A percentile compares a stretch with the other conserved stretches of the same genome.
These are phyloP conservation scores for Atta texana DNA, from an alignment of 1,140 invertebrate species.

Conservation along the genomic window DNA sequence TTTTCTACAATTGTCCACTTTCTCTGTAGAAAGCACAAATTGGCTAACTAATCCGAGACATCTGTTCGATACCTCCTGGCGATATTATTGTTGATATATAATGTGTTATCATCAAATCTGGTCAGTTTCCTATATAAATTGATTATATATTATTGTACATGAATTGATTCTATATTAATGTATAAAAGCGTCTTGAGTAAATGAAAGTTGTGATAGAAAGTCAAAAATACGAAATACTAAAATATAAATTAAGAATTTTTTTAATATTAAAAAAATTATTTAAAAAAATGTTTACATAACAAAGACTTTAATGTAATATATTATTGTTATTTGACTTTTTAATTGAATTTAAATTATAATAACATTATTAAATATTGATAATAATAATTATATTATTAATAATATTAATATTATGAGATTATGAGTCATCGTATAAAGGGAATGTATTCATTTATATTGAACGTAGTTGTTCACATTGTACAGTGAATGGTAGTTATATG, in stretches of 20 bases:
- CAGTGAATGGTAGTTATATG: neutral
- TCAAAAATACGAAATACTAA: neutral
- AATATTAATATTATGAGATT: neutral
- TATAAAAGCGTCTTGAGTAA: neutral
- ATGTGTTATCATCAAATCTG: neutral
- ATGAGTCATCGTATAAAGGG: neutral
- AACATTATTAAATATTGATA: neutral
- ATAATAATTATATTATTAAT: neutral
- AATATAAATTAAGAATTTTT: neutral
- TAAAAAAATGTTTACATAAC: neutral
- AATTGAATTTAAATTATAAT: neutral
- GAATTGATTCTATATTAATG: neutral
- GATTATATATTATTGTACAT: neutral
- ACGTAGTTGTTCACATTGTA: neutral
- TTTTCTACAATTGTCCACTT: conserved; percentile 53
- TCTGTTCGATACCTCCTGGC: neutral
- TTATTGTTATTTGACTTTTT: neutral
- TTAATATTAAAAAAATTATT: neutral
- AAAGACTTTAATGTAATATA: neutral
- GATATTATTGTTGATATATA: neutral
- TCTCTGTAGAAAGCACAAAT: conserved; percentile 26
- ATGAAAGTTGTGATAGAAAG: neutral
- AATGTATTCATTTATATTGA: neutral
- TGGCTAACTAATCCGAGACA: neutral
- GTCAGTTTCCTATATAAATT: neutral